phyloP scores from a whole-genome alignment of 2,113 vertebrate species.

The Oncorhynchus mykiss region DNA sequence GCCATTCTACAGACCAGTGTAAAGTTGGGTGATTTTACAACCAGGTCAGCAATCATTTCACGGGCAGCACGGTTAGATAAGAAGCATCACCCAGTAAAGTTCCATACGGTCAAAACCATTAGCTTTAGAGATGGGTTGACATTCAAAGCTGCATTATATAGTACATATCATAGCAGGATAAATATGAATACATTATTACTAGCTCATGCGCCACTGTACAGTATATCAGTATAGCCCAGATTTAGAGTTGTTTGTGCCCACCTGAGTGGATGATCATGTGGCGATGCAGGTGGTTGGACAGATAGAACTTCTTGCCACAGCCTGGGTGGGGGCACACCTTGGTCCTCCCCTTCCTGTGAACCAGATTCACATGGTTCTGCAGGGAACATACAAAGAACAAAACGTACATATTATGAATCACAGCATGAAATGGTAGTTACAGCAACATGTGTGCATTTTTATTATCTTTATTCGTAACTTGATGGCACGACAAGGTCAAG shows the following conservation, averaged over 20 bases:
- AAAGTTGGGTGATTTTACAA: too few relatives aligned
- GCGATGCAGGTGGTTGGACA: constrained; percentile 88
- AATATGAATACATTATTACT: too few relatives aligned
- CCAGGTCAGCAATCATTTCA: too few relatives aligned
- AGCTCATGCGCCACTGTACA: too few relatives aligned
- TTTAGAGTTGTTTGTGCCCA: constrained; percentile 25
- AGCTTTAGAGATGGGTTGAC: too few relatives aligned
- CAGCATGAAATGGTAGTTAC: background rate
- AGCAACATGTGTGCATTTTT: background rate
- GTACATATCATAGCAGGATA: too few relatives aligned
- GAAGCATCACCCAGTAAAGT: too few relatives aligned
- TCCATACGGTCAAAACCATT: too few relatives aligned
- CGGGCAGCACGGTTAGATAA: too few relatives aligned
- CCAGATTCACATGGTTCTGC: constrained; percentile 89
- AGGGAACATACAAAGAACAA: background rate
- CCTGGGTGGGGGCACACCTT: constrained; percentile 90
- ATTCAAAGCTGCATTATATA: too few relatives aligned
- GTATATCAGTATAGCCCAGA: too few relatives aligned
- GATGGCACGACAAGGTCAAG: background rate
- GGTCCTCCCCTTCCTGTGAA: constrained; percentile 88
- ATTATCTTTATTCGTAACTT: background rate
- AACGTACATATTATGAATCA: background rate
- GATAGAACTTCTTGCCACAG: constrained; percentile 90
- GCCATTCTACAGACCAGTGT: too few relatives aligned
- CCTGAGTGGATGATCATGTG: constrained; percentile 95